Percentiles rank a stretch among this genome's conserved stretches.
Conservation (phyloP, 2,797 vertebrate genomes). For the Arremon aurantiirostris region DNA sequence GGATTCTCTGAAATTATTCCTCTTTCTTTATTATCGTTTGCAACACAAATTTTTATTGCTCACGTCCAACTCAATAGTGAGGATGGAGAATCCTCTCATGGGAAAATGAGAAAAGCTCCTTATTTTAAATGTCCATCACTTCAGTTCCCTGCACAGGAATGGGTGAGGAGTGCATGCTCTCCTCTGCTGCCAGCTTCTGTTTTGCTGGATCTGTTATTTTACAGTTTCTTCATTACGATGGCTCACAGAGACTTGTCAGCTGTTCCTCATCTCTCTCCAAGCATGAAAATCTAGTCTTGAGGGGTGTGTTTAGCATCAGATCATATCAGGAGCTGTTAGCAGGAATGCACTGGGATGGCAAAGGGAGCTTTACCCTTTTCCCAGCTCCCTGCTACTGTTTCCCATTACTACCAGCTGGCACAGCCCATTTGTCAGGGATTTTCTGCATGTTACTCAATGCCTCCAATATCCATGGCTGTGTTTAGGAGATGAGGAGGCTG, state of each 20-base stretch:
- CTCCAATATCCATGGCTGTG: neutral
- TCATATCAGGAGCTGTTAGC: neutral
- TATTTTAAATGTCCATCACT: neutral
- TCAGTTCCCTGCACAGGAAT: neutral
- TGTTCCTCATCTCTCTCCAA: constrained; percentile 2
- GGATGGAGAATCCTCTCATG: neutral
- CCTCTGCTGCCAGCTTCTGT: neutral
- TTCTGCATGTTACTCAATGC: neutral
- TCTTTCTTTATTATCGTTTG: neutral
- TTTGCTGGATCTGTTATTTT: neutral
- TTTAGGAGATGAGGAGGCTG: neutral
- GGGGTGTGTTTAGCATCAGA: neutral
- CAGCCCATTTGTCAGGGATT: neutral
- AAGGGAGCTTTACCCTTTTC: neutral
- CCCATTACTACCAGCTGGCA: neutral
- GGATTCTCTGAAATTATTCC: neutral
- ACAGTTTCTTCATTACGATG: neutral
- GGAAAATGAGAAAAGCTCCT: neutral
- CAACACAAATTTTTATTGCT: neutral
- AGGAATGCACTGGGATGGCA: neutral
- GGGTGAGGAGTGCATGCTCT: neutral
- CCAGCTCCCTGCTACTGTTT: neutral
- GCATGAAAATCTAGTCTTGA: constrained; percentile 20
- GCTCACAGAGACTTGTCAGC: neutral
- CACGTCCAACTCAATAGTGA: neutral